Conservation (phyloP, 2,113 vertebrate species). For the Engystomops pustulosus region DNA sequence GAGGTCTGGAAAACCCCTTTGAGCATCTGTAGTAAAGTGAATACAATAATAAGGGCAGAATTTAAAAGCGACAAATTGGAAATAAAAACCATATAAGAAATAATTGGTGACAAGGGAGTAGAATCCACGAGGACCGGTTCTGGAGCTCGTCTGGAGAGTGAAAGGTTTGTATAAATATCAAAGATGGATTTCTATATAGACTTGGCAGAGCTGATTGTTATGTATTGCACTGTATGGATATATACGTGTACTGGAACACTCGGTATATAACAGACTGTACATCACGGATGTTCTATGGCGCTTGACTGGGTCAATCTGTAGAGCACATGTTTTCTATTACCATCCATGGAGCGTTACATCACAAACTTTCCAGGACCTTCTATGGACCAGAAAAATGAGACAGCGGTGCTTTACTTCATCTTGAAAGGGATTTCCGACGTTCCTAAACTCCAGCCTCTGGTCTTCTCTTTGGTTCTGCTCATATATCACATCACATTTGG, state of each 20-base stretch:
- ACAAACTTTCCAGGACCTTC: too few species aligned
- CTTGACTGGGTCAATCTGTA: too few species aligned
- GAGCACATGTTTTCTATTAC: too few species aligned
- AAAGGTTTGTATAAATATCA: not conserved
- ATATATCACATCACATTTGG: conserved; percentile 37
- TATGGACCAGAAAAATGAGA: not conserved
- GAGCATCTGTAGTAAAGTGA: too few species aligned
- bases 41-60: not conserved
- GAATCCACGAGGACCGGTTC: not conserved
- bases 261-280: too few species aligned
- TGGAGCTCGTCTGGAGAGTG: not conserved
- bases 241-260: too few species aligned
- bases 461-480: conserved; percentile 41
- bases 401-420: not conserved
- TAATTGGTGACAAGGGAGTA: not conserved
- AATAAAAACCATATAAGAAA: not conserved
- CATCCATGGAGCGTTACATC: too few species aligned
- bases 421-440: conserved; percentile 41
- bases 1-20: too few species aligned
- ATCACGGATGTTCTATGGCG: too few species aligned
- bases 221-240: too few species aligned
- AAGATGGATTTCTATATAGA: not conserved
- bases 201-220: too few species aligned
- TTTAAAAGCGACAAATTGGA: not conserved
- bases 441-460: not conserved